Percentiles rank a stretch among this genome's conserved stretches.
These are phyloP conservation scores for Glyphotaelius pellucidus DNA, from an alignment of 2,888 invertebrate species.

Conservation along the genomic window DNA sequence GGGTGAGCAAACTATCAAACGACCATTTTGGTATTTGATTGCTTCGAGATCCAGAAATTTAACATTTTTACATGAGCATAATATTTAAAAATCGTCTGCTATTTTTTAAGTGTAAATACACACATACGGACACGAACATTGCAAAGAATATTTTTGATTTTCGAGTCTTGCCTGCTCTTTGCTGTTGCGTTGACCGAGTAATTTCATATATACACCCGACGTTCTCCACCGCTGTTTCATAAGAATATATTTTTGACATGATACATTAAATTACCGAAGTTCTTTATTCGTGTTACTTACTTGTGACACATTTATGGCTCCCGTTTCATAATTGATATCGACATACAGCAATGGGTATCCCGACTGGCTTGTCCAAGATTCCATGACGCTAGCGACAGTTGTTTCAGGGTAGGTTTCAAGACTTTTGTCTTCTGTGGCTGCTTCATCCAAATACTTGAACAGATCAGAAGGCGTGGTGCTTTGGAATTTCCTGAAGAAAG, in stretches of 20 bases:
- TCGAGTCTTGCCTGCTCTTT: too few species aligned
- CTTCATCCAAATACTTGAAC: conserved; percentile 74
- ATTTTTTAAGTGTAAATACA: too few species aligned
- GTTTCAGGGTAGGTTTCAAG: conserved; percentile 69
- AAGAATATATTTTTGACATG: background rate
- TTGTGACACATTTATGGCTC: conserved; percentile 74
- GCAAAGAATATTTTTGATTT: too few species aligned
- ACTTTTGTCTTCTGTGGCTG: conserved; percentile 68
- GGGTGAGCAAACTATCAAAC: too few species aligned
- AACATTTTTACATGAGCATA: too few species aligned
- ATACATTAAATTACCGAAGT: background rate
- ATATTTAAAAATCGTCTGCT: too few species aligned
- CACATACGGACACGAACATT: too few species aligned
- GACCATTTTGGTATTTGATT: too few species aligned
- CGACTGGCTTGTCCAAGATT: conserved; percentile 79
- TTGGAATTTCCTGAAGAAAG: conserved; percentile 45
- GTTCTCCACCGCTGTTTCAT: background rate
- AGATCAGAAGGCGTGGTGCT: conserved; percentile 76
- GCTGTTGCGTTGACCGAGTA: too few species aligned
- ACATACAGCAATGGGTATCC: conserved; percentile 81
- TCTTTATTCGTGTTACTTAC: conserved; percentile 68
- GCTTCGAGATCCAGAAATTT: too few species aligned
- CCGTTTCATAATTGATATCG: conserved; percentile 73
- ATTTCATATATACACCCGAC: too few species aligned
- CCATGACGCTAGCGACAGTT: conserved; percentile 74